A percentile compares a stretch with the other conserved stretches of the same genome.
phyloP scores from a whole-genome alignment of 2,888 invertebrate genomes.

The Synergus japonicus region DNA sequence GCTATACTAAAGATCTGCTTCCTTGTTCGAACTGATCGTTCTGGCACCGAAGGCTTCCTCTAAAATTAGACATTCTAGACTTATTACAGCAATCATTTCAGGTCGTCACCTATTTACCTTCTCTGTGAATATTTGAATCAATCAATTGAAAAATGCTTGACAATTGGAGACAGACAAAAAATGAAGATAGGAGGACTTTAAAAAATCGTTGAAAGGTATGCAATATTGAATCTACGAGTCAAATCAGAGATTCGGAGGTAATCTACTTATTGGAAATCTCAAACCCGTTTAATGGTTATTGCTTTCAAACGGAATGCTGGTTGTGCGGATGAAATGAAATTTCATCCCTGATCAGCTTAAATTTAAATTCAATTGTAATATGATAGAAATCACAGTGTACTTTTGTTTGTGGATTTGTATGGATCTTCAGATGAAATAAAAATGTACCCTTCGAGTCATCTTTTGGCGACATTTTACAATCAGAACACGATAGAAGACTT shows the following conservation, averaged over 20 bases:
- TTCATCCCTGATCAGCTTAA: background rate
- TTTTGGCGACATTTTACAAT: background rate
- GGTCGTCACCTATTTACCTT: too few relatives aligned
- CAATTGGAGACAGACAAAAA: too few relatives aligned
- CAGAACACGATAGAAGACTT: constrained; percentile 11
- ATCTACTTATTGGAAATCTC: constrained; percentile 28
- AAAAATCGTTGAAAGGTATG: background rate
- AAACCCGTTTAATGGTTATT: constrained; percentile 18
- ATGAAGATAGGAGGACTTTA: too few relatives aligned
- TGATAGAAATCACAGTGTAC: too few relatives aligned
- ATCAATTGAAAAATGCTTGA: background rate
- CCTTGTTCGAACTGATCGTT: constrained; percentile 19
- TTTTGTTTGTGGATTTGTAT: too few relatives aligned
- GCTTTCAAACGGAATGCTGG: background rate
- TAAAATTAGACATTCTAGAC: background rate
- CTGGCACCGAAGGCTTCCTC: constrained; percentile 1
- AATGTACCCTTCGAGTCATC: too few relatives aligned
- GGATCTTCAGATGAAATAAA: too few relatives aligned
- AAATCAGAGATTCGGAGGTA: constrained; percentile 26
- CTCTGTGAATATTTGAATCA: too few relatives aligned
- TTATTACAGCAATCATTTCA: background rate
- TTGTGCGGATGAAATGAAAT: constrained; percentile 13
- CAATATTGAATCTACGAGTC: background rate
- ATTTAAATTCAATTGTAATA: background rate
- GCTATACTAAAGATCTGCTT: constrained; percentile 18